A percentile compares a stretch with the other conserved stretches of the same genome.
Conservation (phyloP, 1,140 invertebrate species). For the Heliconius hermathena region DNA sequence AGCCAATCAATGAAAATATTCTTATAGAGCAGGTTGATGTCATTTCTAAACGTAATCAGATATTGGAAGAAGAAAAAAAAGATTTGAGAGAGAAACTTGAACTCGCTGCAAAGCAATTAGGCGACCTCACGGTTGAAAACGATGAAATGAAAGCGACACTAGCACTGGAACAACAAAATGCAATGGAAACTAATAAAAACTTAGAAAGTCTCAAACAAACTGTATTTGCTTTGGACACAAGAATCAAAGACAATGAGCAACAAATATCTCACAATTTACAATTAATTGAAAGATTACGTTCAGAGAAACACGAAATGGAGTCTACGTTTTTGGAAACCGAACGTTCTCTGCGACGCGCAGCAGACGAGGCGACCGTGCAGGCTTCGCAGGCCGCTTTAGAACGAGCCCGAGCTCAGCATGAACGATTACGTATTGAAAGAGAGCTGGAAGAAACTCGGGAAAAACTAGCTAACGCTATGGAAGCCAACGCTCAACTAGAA, state of each 20-base stretch:
- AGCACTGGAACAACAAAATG: constrained; percentile 47
- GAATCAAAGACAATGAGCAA: constrained; percentile 59
- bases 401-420: constrained; percentile 71
- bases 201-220: constrained; percentile 53
- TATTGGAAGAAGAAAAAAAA: constrained; percentile 61
- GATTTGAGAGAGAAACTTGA: constrained; percentile 63
- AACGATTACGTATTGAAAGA: constrained; percentile 68
- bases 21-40: constrained; percentile 60
- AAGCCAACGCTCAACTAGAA: constrained; percentile 63
- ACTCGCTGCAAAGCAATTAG: constrained; percentile 55
- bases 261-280: constrained; percentile 54
- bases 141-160: constrained; percentile 54
- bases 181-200: constrained; percentile 54
- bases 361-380: constrained; percentile 76
- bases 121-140: constrained; percentile 62
- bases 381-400: constrained; percentile 79
- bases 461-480: constrained; percentile 55
- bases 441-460: constrained; percentile 73
- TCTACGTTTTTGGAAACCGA: constrained; percentile 68
- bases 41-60: constrained; percentile 50
- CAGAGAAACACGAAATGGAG: constrained; percentile 68
- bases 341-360: constrained; percentile 64
- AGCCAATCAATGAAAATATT: constrained; percentile 53
- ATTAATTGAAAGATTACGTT: constrained; percentile 55
- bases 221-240: constrained; percentile 50